Conservation (phyloP, 2,797 vertebrate species). For the Acrossocheilus fasciatus region DNA sequence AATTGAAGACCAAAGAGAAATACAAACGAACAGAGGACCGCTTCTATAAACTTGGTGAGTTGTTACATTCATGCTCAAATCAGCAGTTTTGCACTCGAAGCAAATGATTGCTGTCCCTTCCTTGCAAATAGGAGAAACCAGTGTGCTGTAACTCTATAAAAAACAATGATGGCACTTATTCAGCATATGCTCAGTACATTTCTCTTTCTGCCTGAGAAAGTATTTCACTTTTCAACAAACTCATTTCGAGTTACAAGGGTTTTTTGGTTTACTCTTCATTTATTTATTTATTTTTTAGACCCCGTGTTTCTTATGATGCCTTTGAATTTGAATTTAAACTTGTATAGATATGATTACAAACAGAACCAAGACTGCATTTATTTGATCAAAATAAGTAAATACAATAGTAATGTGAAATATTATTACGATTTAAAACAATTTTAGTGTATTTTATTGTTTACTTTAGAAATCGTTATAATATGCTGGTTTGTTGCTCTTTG, state of each 20-base stretch:
- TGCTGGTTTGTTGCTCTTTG: background rate
- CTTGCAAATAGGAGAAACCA: background rate
- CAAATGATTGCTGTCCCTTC: background rate
- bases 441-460: background rate
- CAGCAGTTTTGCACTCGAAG: background rate
- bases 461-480: background rate
- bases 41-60: constrained; percentile 93
- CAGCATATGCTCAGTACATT: background rate
- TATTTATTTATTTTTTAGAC: background rate
- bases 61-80: constrained; percentile 6
- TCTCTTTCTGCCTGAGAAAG: background rate
- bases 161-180: background rate
- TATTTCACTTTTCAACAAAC: background rate
- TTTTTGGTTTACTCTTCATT: background rate
- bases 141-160: background rate
- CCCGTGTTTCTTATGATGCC: too few relatives aligned
- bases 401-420: background rate
- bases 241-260: background rate
- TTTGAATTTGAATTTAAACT: background rate
- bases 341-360: background rate
- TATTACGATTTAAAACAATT: background rate
- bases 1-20: constrained; percentile 90
- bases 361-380: background rate
- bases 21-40: constrained; percentile 90
- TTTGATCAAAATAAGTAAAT: background rate